Evolutionary conservation across 23 tunicate species (phyloP).

Genomic region (Diplosoma virens): DNA sequence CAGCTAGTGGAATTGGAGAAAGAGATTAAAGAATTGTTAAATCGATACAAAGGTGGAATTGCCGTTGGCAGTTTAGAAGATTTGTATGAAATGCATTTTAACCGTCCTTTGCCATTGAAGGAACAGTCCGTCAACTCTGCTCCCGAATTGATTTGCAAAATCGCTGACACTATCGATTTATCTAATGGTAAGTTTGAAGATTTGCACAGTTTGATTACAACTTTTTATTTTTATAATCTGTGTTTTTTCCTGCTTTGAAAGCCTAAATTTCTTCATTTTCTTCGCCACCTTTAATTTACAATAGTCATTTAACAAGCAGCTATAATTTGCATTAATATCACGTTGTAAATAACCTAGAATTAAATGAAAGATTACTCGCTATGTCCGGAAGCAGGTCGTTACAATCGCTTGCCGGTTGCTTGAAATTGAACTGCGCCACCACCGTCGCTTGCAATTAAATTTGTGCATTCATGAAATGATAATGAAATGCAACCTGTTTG

Average conservation of each 20-base stretch:
- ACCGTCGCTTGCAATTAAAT: too few species aligned
- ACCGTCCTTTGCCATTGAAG: constrained; percentile 13
- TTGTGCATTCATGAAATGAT: too few species aligned
- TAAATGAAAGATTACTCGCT: too few species aligned
- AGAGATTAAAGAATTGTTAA: constrained; percentile 43
- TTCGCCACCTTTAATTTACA: background rate
- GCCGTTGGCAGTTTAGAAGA: constrained; percentile 32
- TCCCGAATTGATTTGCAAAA: constrained; percentile 8
- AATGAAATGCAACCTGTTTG: too few species aligned
- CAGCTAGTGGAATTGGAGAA: background rate
- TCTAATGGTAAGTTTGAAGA: constrained; percentile 18
- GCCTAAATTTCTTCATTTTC: background rate
- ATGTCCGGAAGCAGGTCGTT: too few species aligned
- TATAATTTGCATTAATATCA: too few species aligned
- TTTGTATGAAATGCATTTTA: constrained; percentile 51
- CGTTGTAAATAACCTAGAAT: too few species aligned
- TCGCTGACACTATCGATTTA: constrained; percentile 16
- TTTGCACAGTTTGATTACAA: background rate
- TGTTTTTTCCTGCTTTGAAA: too few species aligned
- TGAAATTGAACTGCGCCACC: too few species aligned
- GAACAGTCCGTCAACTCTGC: constrained; percentile 4
- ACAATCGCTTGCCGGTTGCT: too few species aligned
- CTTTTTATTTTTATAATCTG: background rate
- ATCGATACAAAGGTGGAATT: constrained; percentile 46
- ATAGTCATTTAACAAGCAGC: too few species aligned